phyloP scores from a whole-genome alignment of 2,888 invertebrate species.

The Lutraria lutraria region DNA sequence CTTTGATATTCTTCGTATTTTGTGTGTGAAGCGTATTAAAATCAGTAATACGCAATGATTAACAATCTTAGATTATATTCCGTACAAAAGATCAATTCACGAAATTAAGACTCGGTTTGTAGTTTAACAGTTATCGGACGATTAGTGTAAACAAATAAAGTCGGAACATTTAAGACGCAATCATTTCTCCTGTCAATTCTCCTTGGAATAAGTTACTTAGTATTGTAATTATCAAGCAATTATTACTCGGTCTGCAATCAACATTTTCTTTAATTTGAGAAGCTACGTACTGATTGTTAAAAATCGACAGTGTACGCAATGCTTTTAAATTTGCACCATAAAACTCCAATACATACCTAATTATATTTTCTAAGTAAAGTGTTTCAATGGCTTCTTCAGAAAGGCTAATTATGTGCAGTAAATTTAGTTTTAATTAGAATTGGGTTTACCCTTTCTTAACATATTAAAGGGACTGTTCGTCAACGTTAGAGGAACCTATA shows the following conservation, averaged over 20 bases:
- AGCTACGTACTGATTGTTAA: not conserved
- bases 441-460: not conserved
- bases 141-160: constrained; percentile 12
- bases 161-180: not conserved
- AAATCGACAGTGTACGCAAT: not conserved
- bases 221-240: not conserved
- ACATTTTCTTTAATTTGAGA: constrained; percentile 16
- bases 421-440: not conserved
- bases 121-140: not conserved
- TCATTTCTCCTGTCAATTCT: not conserved
- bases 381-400: not conserved
- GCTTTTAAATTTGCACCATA: not conserved
- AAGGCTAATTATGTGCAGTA: not conserved
- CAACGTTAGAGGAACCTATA: too few species aligned
- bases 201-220: not conserved
- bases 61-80: not conserved
- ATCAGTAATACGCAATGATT: not conserved
- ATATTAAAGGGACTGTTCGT: too few species aligned
- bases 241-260: not conserved
- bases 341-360: not conserved
- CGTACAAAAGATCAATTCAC: not conserved
- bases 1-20: not conserved
- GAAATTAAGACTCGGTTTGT: not conserved
- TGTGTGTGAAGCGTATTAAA: not conserved
- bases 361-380: not conserved